Conservation (phyloP, 2,113 vertebrate species). For the Ceratotherium simum region DNA sequence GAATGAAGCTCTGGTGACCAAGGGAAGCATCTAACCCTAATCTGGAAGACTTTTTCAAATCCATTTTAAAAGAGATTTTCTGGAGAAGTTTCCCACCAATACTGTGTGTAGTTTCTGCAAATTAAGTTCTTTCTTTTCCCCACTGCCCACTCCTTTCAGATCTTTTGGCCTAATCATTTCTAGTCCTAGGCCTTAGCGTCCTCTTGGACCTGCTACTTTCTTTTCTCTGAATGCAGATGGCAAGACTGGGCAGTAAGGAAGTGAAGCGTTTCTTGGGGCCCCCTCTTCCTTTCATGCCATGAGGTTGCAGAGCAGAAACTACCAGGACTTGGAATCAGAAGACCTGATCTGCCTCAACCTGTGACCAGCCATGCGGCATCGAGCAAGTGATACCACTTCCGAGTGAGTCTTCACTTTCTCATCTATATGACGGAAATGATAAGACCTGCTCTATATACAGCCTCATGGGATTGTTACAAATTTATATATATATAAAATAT, state of each 20-base stretch:
- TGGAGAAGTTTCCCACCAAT: background rate
- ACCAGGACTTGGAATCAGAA: background rate
- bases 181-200: background rate
- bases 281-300: background rate
- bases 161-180: background rate
- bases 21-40: background rate
- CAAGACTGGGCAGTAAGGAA: background rate
- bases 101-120: background rate
- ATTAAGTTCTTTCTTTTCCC: background rate
- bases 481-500: background rate
- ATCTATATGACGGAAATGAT: background rate
- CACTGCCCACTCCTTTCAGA: background rate
- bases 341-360: background rate
- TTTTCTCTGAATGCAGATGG: background rate
- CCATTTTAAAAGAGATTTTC: background rate
- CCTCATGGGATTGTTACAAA: background rate
- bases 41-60: constrained; percentile 11
- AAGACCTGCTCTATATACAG: background rate
- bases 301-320: background rate
- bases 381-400: background rate
- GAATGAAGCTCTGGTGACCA: background rate
- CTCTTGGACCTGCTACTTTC: background rate
- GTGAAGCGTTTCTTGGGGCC: background rate
- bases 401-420: background rate
- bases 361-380: background rate